Conservation (phyloP, 2,113 vertebrate genomes). For the Podarcis muralis region DNA sequence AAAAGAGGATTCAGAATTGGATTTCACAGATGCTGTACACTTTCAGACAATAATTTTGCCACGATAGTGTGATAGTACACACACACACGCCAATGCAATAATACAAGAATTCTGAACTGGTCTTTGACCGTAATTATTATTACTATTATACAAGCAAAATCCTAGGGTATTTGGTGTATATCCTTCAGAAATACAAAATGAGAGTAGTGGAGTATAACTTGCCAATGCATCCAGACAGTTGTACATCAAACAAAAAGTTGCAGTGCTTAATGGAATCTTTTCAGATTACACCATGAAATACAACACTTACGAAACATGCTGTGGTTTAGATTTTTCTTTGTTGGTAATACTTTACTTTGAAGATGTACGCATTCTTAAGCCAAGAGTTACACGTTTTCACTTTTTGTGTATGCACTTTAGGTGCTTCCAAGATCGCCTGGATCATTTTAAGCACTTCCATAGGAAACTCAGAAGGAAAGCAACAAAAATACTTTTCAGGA, state of each 20-base stretch:
- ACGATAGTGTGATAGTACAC: constrained; percentile 39
- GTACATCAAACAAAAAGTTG: constrained; percentile 12
- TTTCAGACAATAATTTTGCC: not conserved
- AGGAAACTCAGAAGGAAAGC: constrained; percentile 1
- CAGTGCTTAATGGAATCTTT: not conserved
- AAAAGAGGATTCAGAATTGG: constrained; percentile 8
- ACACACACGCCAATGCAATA: not conserved
- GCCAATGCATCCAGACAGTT: constrained; percentile 5
- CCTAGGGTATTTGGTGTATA: not conserved
- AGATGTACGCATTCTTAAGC: constrained; percentile 23
- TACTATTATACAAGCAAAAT: not conserved
- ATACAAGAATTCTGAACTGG: too few relatives aligned
- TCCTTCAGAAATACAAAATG: constrained; percentile 31
- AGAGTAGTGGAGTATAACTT: not conserved
- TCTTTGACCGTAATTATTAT: too few relatives aligned
- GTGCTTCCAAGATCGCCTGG: not conserved
- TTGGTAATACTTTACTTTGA: constrained; percentile 21
- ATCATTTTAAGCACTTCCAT: constrained; percentile 12
- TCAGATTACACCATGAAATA: constrained; percentile 26
- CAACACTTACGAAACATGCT: not conserved
- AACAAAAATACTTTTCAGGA: constrained; percentile 26
- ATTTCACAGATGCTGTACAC: constrained; percentile 16
- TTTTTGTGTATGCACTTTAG: accelerated
- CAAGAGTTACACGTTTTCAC: not conserved
- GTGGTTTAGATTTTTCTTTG: constrained; percentile 34